Evolutionary conservation across 2,113 vertebrate species (phyloP), one percentile per base, ranked within the genome.

Genomic region (Grus americana): DNA sequence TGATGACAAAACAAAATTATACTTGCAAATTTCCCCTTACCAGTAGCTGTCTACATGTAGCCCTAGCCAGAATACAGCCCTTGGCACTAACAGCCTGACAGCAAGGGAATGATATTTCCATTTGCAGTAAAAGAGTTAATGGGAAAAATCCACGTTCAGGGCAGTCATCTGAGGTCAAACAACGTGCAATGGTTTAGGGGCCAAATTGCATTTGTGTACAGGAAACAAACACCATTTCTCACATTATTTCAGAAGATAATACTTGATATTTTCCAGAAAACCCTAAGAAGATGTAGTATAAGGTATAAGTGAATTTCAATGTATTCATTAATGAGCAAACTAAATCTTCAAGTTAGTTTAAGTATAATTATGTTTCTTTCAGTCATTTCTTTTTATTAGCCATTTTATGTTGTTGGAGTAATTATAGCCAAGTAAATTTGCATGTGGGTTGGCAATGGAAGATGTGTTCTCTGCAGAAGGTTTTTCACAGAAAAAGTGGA

Each of bases 61-160:
- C n/a, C 36, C 61, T 15, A 76, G 58, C 57, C 74, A 95, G 90
- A 82, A 91, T 55, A 27, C 46, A 94, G 57, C 57, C 59, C 52
- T 93, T 92, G 94, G 81, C 92, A 92, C 58, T 75, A 88, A 63
- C 67, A 95, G 34, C 32, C 79, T 95, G 73, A 68, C 55, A 91
- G 65, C 75, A 79, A 95, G 34, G 61, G 47, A 86, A 46, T 30
- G 14, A 55, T 83, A 63, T 76, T 93, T 93, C 71, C 55, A 87
- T 79, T 61, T 93, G 52, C 68, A 86, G 30, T 80, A 93, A 86
- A 96, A 94, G 75, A 91, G 67, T 88, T 96, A 93, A 94, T 63
- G 72, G 75, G 42, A 54, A 90, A 88, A 92, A 81, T 67, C 34
- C 72, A 63, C 3, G 6, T 88, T 81, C 47, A 42, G 27, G n/a